phyloP scores from a whole-genome alignment of 2,113 vertebrate species.

The Lepus americanus region DNA sequence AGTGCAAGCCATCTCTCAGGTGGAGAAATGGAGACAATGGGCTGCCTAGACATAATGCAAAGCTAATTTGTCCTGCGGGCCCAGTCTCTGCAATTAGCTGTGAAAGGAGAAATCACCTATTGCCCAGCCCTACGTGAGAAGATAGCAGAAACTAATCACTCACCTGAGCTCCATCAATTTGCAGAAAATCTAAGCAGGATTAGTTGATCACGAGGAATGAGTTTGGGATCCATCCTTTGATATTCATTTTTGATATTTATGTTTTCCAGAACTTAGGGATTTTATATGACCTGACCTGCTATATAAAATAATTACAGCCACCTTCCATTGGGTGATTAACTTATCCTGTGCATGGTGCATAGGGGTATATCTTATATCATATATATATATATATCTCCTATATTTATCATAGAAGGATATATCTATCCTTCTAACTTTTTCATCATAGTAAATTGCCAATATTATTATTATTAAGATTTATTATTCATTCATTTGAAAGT shows the following conservation, averaged over 20 bases:
- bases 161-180: neutral
- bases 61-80: neutral
- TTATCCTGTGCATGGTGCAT: neutral
- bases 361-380: neutral
- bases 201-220: neutral
- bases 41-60: neutral
- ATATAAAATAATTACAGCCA: neutral
- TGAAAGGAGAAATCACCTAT: neutral
- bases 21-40: neutral
- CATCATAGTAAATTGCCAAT: neutral
- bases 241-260: neutral
- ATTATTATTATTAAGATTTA: no score
- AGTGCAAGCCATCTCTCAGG: neutral
- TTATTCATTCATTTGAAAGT: no score
- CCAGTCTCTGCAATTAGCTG: neutral
- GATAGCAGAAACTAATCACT: neutral
- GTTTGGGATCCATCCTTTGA: neutral
- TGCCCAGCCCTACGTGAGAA: neutral
- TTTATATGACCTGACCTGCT: neutral
- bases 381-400: no score
- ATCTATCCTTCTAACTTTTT: neutral
- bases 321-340: neutral
- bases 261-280: neutral
- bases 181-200: conserved; percentile 12
- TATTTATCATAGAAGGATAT: no score